phyloP scores from a whole-genome alignment of 2,113 vertebrate species.

The Machaerirhynchus nigripectus region DNA sequence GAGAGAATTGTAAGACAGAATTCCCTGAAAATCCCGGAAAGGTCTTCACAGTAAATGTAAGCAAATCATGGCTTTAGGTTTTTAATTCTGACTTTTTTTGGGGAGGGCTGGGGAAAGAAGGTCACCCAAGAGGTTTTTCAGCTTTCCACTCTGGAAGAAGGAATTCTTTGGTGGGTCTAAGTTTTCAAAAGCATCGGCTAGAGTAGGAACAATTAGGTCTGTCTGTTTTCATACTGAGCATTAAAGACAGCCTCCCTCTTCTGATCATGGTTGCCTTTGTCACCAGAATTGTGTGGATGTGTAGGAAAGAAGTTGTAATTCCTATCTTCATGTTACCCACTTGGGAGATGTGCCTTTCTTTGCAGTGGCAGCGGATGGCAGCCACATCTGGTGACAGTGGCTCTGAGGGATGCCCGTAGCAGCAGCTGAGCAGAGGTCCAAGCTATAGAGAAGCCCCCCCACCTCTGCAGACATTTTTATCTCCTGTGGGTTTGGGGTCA shows the following conservation, averaged over 20 bases:
- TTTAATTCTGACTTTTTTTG: background rate
- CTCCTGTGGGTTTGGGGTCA: background rate
- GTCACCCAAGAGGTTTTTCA: background rate
- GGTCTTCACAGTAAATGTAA: background rate
- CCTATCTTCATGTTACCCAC: background rate
- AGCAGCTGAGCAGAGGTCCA: background rate
- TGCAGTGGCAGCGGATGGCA: fast-evolving
- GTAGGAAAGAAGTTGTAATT: background rate
- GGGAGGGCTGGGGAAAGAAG: fast-evolving
- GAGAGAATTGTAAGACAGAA: background rate
- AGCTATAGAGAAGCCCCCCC: background rate
- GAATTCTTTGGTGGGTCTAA: background rate
- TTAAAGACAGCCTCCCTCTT: background rate
- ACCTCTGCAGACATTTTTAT: background rate
- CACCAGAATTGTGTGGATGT: background rate
- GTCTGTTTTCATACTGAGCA: background rate
- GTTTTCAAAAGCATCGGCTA: background rate
- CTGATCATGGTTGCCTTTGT: background rate
- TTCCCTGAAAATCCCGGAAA: background rate
- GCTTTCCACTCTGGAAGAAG: background rate
- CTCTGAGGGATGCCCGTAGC: background rate
- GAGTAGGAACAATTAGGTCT: background rate
- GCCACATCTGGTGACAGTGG: background rate
- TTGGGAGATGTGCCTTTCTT: background rate
- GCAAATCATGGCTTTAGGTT: background rate